Evolutionary conservation across 2,113 vertebrate species (phyloP), one percentile per base, ranked within the genome.

Genomic region (Garra rufa): DNA sequence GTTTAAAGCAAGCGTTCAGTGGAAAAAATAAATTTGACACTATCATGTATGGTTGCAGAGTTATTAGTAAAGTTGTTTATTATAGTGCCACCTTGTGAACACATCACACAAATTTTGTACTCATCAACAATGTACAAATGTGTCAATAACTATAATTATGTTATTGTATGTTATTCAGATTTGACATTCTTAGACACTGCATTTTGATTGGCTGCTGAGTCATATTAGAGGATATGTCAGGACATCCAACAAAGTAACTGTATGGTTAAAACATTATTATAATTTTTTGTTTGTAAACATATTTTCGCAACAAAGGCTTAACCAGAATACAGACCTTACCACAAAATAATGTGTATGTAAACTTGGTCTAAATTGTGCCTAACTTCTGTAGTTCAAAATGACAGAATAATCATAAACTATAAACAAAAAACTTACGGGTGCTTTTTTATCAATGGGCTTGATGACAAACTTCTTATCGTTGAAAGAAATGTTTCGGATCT

Each of bases 401-500:
- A 57, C 52, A 57, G 8, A n/a, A 57, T 57, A 21, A 55, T 55
- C 17, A 55, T 55, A 55, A 55, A 52, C 19, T 21, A 21, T n/a
- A 9, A 57, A 21, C 19, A 55, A 52, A 52, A 55, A n/a, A 57
- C 21, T n/a, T 57, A 57, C 52, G 21, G 52, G 52, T 57, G 52
- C 52, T 57, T 57, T 57, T 57, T 57, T 57, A 57, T 57, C 52
- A n/a, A 57, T 57, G 21, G 52, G 52, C 52, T 57, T 57, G 52
- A 57, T 57, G 52, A 57, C 52, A 57, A 57, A 57, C 52, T 57
- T 57, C 52, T 57, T 57, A 57, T 57, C 52, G 9, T n/a, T 57
- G 21, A 57, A 57, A 57, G 52, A 57, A 57, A 57, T 57, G 52
- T 57, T 57, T 57, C 52, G 52, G 52, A 57, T 57, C 52, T 57